These are phyloP conservation scores for Dendrolimus kikuchii DNA, from an alignment of 1,140 invertebrate genomes.

Conservation along the genomic window DNA sequence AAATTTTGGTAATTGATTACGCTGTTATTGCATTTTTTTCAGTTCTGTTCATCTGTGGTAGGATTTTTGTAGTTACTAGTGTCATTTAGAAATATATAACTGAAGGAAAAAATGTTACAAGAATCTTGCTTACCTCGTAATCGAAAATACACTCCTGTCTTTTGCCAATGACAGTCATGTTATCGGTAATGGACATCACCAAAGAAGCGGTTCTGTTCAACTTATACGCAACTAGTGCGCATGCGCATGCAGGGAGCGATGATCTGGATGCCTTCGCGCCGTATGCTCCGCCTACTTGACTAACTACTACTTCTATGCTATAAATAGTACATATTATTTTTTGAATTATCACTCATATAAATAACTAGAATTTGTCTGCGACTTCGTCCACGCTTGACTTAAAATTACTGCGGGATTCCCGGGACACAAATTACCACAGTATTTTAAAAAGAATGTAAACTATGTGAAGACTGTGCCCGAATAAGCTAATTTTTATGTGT, in stretches of 20 bases:
- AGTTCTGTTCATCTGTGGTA: no score
- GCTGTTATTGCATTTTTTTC: no score
- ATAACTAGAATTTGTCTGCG: no score
- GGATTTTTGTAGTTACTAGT: no score
- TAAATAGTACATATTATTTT: slow-evolving; percentile 4
- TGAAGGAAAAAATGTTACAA: slow-evolving; percentile 31
- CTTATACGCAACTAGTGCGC: slow-evolving; percentile 48
- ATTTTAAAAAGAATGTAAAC: no score
- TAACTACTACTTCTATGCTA: slow-evolving; percentile 52
- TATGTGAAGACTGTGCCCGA: no score
- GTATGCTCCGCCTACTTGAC: slow-evolving; percentile 56
- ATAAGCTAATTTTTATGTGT: no score
- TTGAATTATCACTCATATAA: background rate
- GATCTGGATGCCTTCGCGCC: slow-evolving; percentile 56
- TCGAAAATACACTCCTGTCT: slow-evolving; percentile 67
- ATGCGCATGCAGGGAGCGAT: slow-evolving; percentile 42
- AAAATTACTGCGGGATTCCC: no score
- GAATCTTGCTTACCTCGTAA: slow-evolving; percentile 74
- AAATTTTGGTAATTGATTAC: no score
- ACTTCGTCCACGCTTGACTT: no score
- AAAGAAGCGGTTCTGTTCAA: slow-evolving; percentile 41
- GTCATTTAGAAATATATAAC: no score
- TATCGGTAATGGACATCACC: slow-evolving; percentile 74
- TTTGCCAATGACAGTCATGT: slow-evolving; percentile 78
- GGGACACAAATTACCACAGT: no score